Conservation (phyloP, 1,140 invertebrate genomes). For the Zaprionus nigranus region DNA sequence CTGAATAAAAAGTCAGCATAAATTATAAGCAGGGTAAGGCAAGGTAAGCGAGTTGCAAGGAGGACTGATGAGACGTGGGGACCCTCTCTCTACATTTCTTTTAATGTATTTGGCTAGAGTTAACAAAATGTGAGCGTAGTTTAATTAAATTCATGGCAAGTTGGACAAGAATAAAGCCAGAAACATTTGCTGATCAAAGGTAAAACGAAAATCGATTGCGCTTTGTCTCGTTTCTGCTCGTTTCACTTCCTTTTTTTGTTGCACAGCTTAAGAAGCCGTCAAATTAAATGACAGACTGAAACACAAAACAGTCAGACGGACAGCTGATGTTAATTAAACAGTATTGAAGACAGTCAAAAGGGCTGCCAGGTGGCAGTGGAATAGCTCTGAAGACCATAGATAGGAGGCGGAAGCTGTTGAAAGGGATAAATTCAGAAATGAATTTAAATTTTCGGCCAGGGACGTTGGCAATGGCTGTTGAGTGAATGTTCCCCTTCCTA, state of each 20-base stretch:
- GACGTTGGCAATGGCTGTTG: slow-evolving; percentile 31
- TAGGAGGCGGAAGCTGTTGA: not conserved
- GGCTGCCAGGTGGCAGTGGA: slow-evolving; percentile 13
- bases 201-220: slow-evolving; percentile 70
- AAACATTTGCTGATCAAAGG: slow-evolving; percentile 60
- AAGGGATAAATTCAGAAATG: slow-evolving; percentile 63
- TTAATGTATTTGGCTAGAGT: slow-evolving; percentile 47
- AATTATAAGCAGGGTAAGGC: slow-evolving; percentile 32
- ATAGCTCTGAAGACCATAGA: not conserved
- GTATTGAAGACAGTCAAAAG: slow-evolving; percentile 35
- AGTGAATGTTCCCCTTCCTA: not conserved
- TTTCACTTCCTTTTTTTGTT: too few species aligned
- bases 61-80: too few species aligned
- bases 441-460: slow-evolving; percentile 73
- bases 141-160: slow-evolving; percentile 67
- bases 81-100: not conserved
- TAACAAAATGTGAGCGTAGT: slow-evolving; percentile 46
- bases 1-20: slow-evolving; percentile 21
- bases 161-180: slow-evolving; percentile 24
- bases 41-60: not conserved
- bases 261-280: slow-evolving; percentile 44
- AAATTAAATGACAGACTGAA: slow-evolving; percentile 57
- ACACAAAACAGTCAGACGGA: slow-evolving; percentile 7
- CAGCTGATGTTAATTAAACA: slow-evolving; percentile 72
- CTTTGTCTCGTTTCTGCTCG: slow-evolving; percentile 4